Evolutionary conservation across 2,888 invertebrate genomes (phyloP).

Genomic region (Elysia crispata): DNA sequence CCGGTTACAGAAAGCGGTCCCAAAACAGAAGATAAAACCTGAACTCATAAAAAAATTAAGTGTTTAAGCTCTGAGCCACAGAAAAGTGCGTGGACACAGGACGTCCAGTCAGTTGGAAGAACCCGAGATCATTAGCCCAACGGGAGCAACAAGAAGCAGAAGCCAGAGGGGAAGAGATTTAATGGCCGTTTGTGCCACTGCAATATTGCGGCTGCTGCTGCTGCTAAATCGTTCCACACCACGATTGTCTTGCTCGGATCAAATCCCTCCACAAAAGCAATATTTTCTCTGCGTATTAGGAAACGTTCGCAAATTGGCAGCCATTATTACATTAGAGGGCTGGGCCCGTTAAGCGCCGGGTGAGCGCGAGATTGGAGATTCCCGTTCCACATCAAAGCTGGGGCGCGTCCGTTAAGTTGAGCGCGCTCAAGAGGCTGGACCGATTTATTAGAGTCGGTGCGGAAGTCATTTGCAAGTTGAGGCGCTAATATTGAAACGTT

Average conservation of each 20-base stretch:
- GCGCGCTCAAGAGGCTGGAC: neutral
- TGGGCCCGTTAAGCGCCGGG: neutral
- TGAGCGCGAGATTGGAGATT: conserved; percentile 16
- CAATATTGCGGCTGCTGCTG: too few relatives aligned
- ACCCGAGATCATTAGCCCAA: neutral
- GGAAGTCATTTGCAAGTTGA: conserved; percentile 38
- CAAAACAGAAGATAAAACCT: too few relatives aligned
- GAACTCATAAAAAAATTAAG: too few relatives aligned
- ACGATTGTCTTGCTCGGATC: conserved; percentile 12
- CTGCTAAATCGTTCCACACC: too few relatives aligned
- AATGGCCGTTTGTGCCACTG: neutral
- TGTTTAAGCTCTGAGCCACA: neutral
- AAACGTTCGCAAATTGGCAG: neutral
- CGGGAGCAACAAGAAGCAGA: too few relatives aligned
- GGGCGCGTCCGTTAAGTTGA: neutral
- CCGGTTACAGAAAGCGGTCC: too few relatives aligned
- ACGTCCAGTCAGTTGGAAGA: neutral
- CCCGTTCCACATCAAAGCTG: conserved; percentile 33
- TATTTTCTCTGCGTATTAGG: conserved; percentile 9
- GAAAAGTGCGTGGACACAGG: neutral
- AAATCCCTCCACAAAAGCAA: conserved; percentile 29
- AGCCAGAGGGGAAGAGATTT: neutral
- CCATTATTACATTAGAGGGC: conserved; percentile 33
- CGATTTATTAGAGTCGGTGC: conserved; percentile 13
- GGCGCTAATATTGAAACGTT: conserved; percentile 6